Base-by-base conservation (phyloP, 2,888 invertebrate species). In the Phania funesta region DNA sequence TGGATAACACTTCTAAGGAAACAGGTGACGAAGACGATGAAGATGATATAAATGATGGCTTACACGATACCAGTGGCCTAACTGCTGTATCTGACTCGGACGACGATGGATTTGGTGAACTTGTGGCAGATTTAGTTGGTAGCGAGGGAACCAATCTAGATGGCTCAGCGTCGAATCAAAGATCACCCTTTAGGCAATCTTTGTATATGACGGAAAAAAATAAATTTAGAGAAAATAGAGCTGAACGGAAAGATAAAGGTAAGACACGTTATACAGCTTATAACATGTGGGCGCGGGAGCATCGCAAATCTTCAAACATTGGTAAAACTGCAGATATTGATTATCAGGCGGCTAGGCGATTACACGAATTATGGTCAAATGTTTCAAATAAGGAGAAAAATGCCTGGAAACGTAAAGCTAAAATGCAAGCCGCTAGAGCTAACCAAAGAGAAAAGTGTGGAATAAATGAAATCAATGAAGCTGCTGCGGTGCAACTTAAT, bases 341-440 rank as follows among this genome's bases (percentile, higher is more conserved):
- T 24, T 16, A 67, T 65, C 4, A 32, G 93, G 95, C 96, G 82
- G 96, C 97, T 50, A 95, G 96, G 86, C 93, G 96, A 9, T 92
- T 98, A 11, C 96, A 97, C 41, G 97, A 97, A 89, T 93, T 97
- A 90, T 97, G 97, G 98, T 94, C 96, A 32, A 95, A 95, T 86
- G 95, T 97, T 60, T 92, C 93, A n/a, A 92, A 92, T 82, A 90
- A 91, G 84, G 91, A 95, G 86, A 94, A 95, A 29, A 94, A 93
- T 85, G 92, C 94, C 77, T 97, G 97, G 97, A 95, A 95, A 84
- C 93, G 96, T 29, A 95, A 95, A 84, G 97, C 97, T 0, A 96
- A 96, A 90, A 83, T 86, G 11, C 87, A 88, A 71, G 86, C 89
- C 7, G 84, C 86, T 7, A 87, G 85, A 71, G 86, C 87, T 0